Conservation (phyloP, 2,888 invertebrate genomes). For the Lasioglossum figueresi region DNA sequence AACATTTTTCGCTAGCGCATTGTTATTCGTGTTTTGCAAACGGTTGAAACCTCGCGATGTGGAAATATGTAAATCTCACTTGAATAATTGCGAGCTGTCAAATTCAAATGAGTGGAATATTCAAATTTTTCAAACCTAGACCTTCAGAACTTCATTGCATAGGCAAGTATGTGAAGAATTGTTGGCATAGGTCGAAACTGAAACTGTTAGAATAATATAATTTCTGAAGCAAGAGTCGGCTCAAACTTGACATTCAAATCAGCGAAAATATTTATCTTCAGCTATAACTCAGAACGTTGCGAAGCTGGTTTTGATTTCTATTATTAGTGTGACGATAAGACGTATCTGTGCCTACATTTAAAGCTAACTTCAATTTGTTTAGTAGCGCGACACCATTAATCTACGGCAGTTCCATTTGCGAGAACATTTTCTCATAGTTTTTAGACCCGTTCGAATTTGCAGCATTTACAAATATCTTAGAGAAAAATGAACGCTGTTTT, state of each 20-base stretch:
- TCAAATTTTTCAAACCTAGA: neutral
- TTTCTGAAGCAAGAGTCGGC: neutral
- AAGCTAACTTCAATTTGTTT: neutral
- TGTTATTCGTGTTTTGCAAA: neutral
- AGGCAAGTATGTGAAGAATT: neutral
- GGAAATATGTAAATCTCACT: neutral
- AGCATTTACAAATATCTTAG: neutral
- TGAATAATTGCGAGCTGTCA: neutral
- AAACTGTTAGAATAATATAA: neutral
- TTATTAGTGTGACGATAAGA: neutral
- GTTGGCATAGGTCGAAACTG: neutral
- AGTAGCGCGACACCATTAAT: neutral
- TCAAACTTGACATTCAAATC: neutral
- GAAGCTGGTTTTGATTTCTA: neutral
- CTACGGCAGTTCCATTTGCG: too few relatives aligned
- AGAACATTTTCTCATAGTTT: too few relatives aligned
- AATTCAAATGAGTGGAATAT: neutral
- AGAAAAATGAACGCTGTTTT: neutral
- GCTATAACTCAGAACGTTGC: neutral
- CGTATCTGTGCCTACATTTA: neutral
- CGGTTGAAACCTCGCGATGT: neutral
- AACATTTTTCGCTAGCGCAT: neutral
- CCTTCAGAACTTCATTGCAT: neutral
- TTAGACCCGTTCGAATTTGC: too few relatives aligned
- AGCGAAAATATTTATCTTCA: neutral